These are phyloP conservation scores for Dynastes maya DNA, from an alignment of 2,888 invertebrate species.

Conservation along the genomic window DNA sequence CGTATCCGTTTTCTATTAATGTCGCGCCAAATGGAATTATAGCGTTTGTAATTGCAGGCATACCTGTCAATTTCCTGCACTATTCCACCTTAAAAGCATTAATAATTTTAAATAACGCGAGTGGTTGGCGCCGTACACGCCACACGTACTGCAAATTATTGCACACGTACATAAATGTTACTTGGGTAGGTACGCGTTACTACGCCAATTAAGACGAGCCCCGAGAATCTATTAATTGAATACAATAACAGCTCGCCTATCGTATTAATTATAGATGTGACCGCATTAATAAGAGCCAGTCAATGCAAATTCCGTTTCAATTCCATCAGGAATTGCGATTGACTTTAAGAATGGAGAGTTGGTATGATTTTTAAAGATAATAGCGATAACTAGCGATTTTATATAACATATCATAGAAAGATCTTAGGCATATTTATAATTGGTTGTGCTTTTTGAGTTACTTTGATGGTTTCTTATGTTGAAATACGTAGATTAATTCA, in stretches of 20 bases:
- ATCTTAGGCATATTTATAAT: too few relatives aligned
- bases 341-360: neutral
- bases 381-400: neutral
- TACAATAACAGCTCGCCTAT: slow-evolving; percentile 36
- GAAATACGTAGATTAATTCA: too few relatives aligned
- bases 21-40: neutral
- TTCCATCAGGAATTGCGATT: slow-evolving; percentile 1
- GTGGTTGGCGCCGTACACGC: slow-evolving; percentile 33
- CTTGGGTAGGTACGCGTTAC: slow-evolving; percentile 22
- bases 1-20: neutral
- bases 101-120: slow-evolving; percentile 18
- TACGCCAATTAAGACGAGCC: slow-evolving; percentile 31
- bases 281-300: neutral
- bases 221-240: slow-evolving; percentile 35
- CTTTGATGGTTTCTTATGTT: too few relatives aligned
- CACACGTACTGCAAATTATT: slow-evolving; percentile 25
- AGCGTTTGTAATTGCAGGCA: neutral
- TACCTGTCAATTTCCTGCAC: slow-evolving; percentile 18
- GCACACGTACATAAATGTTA: slow-evolving; percentile 1
- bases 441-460: too few relatives aligned
- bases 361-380: slow-evolving; percentile 1
- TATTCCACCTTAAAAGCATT: slow-evolving; percentile 15
- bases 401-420: too few relatives aligned
- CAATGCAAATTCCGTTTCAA: slow-evolving; percentile 6
- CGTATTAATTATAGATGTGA: slow-evolving; percentile 26